phyloP scores from a whole-genome alignment of 2,113 vertebrate species.

The Oostethus manadensis region DNA sequence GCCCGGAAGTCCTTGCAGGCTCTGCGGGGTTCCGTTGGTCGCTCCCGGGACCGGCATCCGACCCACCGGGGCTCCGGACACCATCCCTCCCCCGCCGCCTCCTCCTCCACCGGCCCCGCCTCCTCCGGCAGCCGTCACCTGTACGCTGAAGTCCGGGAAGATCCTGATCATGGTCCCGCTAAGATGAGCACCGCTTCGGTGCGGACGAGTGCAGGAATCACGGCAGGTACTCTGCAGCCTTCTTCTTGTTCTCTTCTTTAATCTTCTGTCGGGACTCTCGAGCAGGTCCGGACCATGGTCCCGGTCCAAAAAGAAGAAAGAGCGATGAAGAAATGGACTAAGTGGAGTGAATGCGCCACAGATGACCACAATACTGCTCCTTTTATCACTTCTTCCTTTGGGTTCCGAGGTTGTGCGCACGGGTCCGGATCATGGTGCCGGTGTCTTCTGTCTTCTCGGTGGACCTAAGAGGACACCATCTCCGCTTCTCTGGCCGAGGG shows the following conservation, averaged over 20 bases:
- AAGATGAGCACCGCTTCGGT: not conserved
- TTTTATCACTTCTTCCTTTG: not conserved
- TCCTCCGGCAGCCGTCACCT: slow-evolving; percentile 88
- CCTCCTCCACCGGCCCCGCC: slow-evolving; percentile 77
- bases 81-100: slow-evolving; percentile 73
- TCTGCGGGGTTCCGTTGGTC: slow-evolving; percentile 88
- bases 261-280: slow-evolving; percentile 34
- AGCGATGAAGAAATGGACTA: not conserved
- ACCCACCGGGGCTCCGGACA: slow-evolving; percentile 82
- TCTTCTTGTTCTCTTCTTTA: slow-evolving; percentile 6
- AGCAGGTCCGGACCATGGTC: slow-evolving; percentile 82
- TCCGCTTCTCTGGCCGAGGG: slow-evolving; percentile 62
- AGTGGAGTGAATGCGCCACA: slow-evolving; percentile 20
- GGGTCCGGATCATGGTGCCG: slow-evolving; percentile 57
- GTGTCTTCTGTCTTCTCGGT: slow-evolving; percentile 73
- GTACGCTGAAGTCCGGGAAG: slow-evolving; percentile 98
- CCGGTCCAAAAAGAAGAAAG: slow-evolving; percentile 49
- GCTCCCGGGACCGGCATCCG: slow-evolving; percentile 76
- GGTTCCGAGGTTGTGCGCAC: not conserved
- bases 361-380: not conserved
- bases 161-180: slow-evolving; percentile 88
- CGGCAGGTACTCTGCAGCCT: no score
- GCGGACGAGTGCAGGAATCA: no score
- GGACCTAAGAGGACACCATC: no score
- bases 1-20: slow-evolving; percentile 87